phyloP scores from a whole-genome alignment of 2,113 vertebrate species.

The Pangasianodon gigas region DNA sequence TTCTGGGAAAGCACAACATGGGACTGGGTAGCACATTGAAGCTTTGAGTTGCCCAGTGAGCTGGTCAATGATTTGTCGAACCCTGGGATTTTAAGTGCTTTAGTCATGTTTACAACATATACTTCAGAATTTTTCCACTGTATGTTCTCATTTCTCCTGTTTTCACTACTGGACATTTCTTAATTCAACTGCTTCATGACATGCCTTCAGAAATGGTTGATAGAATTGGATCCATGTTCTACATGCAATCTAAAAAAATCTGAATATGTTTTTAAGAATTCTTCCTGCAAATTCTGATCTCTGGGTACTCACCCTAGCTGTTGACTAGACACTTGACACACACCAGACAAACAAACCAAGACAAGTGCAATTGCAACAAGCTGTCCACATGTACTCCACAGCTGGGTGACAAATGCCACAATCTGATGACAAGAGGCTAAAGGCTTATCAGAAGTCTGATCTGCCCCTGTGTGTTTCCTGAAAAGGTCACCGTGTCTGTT shows the following conservation, averaged over 20 bases:
- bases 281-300: background rate
- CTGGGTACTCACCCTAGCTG: background rate
- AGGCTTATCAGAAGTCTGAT: slow-evolving; percentile 42
- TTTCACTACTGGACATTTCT: background rate
- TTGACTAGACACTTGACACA: slow-evolving; percentile 30
- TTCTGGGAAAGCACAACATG: background rate
- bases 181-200: background rate
- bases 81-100: background rate
- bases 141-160: background rate
- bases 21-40: background rate
- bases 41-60: background rate
- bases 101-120: background rate
- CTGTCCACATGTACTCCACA: slow-evolving; percentile 11
- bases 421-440: slow-evolving; percentile 39
- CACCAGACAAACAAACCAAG: slow-evolving; percentile 25
- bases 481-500: slow-evolving; percentile 50
- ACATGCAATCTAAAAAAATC: background rate
- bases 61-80: background rate
- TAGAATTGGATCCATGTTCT: background rate
- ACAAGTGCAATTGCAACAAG: slow-evolving; percentile 24
- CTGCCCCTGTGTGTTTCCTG: slow-evolving; percentile 21
- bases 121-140: background rate
- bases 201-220: background rate
- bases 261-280: background rate
- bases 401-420: slow-evolving; percentile 47